Percentiles rank a stretch among this genome's conserved stretches.
Evolutionary conservation across 2,113 vertebrate genomes (phyloP).

Genomic region (Bubo blakistoni): DNA sequence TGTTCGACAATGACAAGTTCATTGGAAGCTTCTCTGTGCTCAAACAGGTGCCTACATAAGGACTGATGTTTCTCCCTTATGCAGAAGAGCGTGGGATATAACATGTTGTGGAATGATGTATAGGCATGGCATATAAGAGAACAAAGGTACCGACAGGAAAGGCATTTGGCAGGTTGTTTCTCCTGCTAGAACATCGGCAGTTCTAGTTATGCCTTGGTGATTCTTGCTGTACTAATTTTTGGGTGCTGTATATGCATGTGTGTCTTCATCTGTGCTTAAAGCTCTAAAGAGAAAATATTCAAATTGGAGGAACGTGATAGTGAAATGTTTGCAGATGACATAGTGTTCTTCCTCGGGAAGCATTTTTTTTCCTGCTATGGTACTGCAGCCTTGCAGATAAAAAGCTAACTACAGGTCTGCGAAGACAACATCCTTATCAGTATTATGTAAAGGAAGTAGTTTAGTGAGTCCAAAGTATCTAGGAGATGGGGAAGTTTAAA

Average conservation of each 20-base stretch:
- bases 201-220: background rate
- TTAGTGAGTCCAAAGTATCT: background rate
- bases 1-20: background rate
- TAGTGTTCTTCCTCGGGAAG: background rate
- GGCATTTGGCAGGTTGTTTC: background rate
- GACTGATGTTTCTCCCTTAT: background rate
- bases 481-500: background rate
- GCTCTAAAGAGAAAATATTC: background rate
- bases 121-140: background rate
- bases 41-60: background rate
- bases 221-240: background rate
- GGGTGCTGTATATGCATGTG: background rate
- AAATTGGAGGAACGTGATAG: background rate
- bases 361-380: background rate
- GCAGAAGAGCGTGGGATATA: background rate
- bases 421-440: background rate
- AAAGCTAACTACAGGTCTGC: background rate
- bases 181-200: background rate
- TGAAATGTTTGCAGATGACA: background rate
- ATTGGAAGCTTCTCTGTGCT: background rate
- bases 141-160: background rate
- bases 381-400: background rate
- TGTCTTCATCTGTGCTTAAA: background rate
- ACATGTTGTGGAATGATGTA: background rate
- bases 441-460: background rate